phyloP scores from a whole-genome alignment of 2,888 invertebrate genomes.

The Adelognathus sp. region DNA sequence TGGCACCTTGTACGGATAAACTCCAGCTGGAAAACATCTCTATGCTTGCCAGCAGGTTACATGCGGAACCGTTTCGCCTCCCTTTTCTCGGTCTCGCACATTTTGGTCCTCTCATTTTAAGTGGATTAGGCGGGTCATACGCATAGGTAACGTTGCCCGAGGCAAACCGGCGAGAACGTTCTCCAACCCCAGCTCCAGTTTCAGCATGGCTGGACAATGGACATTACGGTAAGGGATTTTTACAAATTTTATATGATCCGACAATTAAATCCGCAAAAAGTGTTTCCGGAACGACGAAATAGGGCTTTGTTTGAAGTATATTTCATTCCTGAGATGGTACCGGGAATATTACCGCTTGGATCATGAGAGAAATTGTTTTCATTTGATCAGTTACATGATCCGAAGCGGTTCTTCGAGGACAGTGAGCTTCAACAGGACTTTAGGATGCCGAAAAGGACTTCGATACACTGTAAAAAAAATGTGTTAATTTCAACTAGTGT shows the following conservation, averaged over 20 bases:
- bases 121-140: slow-evolving; percentile 42
- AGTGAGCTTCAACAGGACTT: too few relatives aligned
- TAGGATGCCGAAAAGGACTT: too few relatives aligned
- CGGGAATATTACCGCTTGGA: too few relatives aligned
- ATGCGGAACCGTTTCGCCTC: background rate
- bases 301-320: too few relatives aligned
- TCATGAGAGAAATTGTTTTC: too few relatives aligned
- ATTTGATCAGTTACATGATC: too few relatives aligned
- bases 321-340: too few relatives aligned
- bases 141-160: slow-evolving; percentile 29
- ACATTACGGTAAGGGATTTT: slow-evolving; percentile 13
- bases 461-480: too few relatives aligned
- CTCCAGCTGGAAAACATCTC: background rate
- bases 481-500: too few relatives aligned
- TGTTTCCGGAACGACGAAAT: background rate
- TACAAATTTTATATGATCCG: background rate
- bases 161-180: background rate
- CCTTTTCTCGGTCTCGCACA: background rate
- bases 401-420: too few relatives aligned
- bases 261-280: background rate
- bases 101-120: slow-evolving; percentile 40
- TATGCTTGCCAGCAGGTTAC: background rate
- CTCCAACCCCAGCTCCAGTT: background rate
- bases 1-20: background rate
- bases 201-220: background rate